These are phyloP conservation scores for Cryptophagus acutangulus DNA, from an alignment of 2,888 invertebrate genomes.

Conservation along the genomic window DNA sequence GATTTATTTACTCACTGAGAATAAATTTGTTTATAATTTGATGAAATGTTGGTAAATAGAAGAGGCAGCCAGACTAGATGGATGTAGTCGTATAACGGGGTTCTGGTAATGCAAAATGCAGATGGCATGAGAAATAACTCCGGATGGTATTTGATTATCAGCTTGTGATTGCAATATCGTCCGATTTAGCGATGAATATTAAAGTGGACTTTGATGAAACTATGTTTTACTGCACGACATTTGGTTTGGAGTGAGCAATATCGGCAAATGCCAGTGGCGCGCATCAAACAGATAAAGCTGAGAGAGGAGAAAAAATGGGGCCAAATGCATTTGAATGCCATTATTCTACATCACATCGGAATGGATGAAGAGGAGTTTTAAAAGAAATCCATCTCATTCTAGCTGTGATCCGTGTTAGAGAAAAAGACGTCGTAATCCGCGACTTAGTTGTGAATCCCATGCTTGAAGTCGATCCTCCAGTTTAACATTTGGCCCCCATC, in stretches of 20 bases:
- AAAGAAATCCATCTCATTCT: constrained; percentile 40
- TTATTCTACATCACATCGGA: constrained; percentile 17
- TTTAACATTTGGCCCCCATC: constrained; percentile 46
- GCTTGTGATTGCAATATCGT: constrained; percentile 9
- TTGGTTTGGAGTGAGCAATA: not conserved
- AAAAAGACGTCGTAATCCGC: constrained; percentile 41
- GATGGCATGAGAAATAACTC: constrained; percentile 2
- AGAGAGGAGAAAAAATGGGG: not conserved
- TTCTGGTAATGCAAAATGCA: constrained; percentile 6
- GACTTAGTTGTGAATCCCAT: constrained; percentile 34
- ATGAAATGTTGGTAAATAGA: no score
- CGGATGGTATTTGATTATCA: constrained; percentile 7
- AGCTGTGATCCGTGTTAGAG: constrained; percentile 36
- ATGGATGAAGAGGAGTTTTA: constrained; percentile 27
- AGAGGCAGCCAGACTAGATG: no score
- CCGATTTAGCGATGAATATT: constrained; percentile 6
- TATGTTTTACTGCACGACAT: not conserved
- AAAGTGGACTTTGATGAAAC: constrained; percentile 6
- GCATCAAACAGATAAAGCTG: not conserved
- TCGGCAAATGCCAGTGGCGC: constrained; percentile 1
- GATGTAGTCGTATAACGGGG: constrained; percentile 1
- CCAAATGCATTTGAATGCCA: constrained; percentile 6
- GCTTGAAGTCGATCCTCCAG: constrained; percentile 41
- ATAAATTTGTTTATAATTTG: no score
- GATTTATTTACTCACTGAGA: no score